Evolutionary conservation across 37 sponge, comb jelly and placozoan species (phyloP), one percentile per base, ranked within the genome.

Genomic region (Spongia lamella): DNA sequence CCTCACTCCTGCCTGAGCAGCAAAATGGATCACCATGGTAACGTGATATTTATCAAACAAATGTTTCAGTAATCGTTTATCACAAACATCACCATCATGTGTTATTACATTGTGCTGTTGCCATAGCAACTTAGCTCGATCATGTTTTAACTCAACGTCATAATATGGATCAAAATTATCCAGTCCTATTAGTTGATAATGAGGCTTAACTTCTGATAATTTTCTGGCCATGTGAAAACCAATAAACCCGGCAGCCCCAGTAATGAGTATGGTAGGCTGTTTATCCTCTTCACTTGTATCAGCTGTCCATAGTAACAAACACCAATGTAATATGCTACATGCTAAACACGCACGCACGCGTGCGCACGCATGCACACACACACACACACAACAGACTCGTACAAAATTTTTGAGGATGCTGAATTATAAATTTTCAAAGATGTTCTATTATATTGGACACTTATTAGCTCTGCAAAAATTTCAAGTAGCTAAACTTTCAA

Each of bases 201-300:
- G 30, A 0, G 21, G 30, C 56, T 66, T 59, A 20, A 22, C 17
- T 3, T 24, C 25, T 14, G 1, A 35, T 9, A 90, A 79, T 15
- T 38, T 70, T 24, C 26, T 59, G 34, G 66, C 20, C 33, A 78
- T 43, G 56, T 90, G 91, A 56, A 66, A 85, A 33, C 91, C 91
- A 61, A 90, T 90, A 63, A 90, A 90, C 3, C 91, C 91, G 2
- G 87, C 91, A 52, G 83, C 83, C 13, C 91, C 91, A 7, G 91
- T 90, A 9, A 90, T 74, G 4, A 90, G 73, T 17, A 90, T 78
- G 0, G 61, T 40, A 2, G 53, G 61, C 13, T 84, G 36, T 43
- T 5, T 5, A 43, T 43, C 47, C 5, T 43, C 7, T 43, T 43
- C 9, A 43, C 5, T 43, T 9, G 9, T 5, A n/a, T n/a, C n/a